phyloP scores from a whole-genome alignment of 2,797 vertebrate species.

The Vespertilio murinus region DNA sequence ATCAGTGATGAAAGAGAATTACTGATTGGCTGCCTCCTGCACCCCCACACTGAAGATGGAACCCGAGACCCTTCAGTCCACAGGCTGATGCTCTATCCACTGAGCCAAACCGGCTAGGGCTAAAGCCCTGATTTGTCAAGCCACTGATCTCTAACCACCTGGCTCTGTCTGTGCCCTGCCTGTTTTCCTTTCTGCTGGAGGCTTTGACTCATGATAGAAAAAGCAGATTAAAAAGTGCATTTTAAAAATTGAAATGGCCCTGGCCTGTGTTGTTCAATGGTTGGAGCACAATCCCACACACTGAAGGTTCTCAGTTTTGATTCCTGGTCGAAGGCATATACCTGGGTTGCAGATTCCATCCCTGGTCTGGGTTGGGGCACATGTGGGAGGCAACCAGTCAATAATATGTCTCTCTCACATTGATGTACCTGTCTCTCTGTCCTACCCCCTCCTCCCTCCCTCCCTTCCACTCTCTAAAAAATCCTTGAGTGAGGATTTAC shows the following conservation, averaged over 20 bases:
- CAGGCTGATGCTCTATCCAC: no score
- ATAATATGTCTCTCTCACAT: background rate
- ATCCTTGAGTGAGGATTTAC: background rate
- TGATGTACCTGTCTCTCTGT: background rate
- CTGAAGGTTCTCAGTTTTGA: background rate
- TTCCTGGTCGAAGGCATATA: background rate
- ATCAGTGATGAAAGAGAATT: no score
- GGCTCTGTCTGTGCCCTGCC: constrained; percentile 16
- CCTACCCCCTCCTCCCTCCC: background rate
- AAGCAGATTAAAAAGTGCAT: constrained; percentile 18
- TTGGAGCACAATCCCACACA: background rate
- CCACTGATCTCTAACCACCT: constrained; percentile 33
- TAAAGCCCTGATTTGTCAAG: constrained; percentile 48
- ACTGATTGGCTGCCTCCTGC: no score
- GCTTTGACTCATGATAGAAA: constrained; percentile 36
- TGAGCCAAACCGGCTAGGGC: no score
- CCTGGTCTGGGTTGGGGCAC: background rate
- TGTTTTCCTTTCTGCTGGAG: constrained; percentile 51
- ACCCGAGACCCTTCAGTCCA: no score
- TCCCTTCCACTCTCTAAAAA: background rate
- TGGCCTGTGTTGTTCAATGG: background rate
- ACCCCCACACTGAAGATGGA: no score
- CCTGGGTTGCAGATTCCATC: background rate
- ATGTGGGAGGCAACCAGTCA: background rate
- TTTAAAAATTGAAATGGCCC: constrained; percentile 7